Conservation (phyloP, 2,113 vertebrate species). For the Poeciliopsis turrubarensis region DNA sequence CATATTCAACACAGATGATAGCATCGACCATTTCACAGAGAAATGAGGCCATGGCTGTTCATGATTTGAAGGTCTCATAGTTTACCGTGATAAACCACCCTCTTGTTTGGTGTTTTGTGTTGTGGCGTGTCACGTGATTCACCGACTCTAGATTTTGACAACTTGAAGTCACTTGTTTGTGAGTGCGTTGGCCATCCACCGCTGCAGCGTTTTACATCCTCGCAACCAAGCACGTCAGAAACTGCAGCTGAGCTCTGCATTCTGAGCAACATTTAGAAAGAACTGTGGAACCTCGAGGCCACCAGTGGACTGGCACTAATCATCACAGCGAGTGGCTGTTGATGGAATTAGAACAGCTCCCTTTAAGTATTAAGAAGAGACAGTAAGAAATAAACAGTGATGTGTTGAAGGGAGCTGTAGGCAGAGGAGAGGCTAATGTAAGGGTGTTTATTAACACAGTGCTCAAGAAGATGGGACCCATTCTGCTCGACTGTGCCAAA, state of each 20-base stretch:
- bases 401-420: conserved; percentile 62
- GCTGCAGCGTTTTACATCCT: conserved; percentile 42
- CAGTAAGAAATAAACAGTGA: conserved; percentile 82
- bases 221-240: conserved; percentile 26
- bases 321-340: conserved; percentile 80
- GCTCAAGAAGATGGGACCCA: conserved; percentile 50
- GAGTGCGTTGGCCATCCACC: conserved; percentile 40
- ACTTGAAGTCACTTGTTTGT: conserved; percentile 63
- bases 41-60: conserved; percentile 52
- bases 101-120: conserved; percentile 33
- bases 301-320: conserved; percentile 73
- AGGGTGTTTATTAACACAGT: conserved; percentile 64
- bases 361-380: conserved; percentile 89
- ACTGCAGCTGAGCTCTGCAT: conserved; percentile 74
- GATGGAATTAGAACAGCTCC: conserved; percentile 83
- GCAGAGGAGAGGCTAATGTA: conserved; percentile 34
- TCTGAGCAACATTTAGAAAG: conserved; percentile 75
- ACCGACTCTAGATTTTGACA: conserved; percentile 62
- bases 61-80: conserved; percentile 49
- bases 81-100: conserved; percentile 45
- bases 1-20: conserved; percentile 65
- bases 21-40: conserved; percentile 61
- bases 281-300: conserved; percentile 66
- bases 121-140: conserved; percentile 35
- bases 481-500: conserved; percentile 50